These are phyloP conservation scores for Stichodactyla helianthus DNA, from an alignment of 64 coral and sea anemone genomes.

Conservation along the genomic window DNA sequence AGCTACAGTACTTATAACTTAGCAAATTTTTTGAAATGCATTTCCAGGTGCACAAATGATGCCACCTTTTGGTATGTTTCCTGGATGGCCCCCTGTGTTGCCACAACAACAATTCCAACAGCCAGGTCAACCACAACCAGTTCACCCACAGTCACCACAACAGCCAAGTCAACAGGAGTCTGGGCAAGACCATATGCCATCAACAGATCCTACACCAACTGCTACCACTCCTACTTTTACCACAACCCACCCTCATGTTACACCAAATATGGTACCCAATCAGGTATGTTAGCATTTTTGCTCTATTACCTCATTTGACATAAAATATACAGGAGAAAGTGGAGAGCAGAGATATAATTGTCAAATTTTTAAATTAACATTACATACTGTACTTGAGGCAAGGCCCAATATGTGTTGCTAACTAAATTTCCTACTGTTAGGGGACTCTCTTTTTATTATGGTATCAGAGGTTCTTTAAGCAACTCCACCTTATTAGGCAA, in stretches of 20 bases:
- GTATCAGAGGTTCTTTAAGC: too few relatives aligned
- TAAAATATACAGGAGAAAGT: too few relatives aligned
- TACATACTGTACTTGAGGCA: too few relatives aligned
- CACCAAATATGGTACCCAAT: slow-evolving; percentile 21
- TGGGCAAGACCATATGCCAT: background rate
- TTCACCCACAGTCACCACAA: background rate
- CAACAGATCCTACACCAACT: slow-evolving; percentile 43
- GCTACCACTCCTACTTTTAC: slow-evolving; percentile 23
- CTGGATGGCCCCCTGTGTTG: slow-evolving; percentile 87
- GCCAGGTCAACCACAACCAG: slow-evolving; percentile 33
- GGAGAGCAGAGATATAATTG: too few relatives aligned
- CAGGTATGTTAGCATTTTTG: background rate
- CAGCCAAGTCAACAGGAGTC: background rate
- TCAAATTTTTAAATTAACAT: too few relatives aligned
- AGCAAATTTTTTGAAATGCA: background rate
- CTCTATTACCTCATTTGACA: too few relatives aligned
- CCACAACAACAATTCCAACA: slow-evolving; percentile 49
- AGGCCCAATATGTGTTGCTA: too few relatives aligned
- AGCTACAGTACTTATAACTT: too few relatives aligned
- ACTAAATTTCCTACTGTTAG: too few relatives aligned
- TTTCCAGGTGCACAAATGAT: slow-evolving; percentile 51
- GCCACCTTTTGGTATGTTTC: slow-evolving; percentile 79
- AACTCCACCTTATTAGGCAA: too few relatives aligned
- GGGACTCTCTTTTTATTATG: too few relatives aligned
- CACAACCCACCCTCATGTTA: slow-evolving; percentile 23